phyloP scores from a whole-genome alignment of 23 tunicate species.

The Pegea sp. region DNA sequence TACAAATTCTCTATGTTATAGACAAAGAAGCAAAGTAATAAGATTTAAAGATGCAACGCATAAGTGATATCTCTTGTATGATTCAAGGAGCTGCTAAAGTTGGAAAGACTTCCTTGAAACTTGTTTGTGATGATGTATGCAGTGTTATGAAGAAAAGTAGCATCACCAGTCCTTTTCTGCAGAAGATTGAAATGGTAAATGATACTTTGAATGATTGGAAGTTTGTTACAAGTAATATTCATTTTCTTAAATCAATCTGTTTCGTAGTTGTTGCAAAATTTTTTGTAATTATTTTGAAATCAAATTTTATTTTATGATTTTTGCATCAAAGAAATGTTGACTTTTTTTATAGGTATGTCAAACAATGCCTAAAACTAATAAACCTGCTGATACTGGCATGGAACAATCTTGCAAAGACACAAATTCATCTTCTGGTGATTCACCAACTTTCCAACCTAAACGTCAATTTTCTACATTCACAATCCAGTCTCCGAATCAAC shows the following conservation, averaged over 20 bases:
- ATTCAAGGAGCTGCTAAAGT: constrained; percentile 36
- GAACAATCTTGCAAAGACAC: not conserved
- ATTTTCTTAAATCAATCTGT: not conserved
- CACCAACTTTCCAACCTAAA: not conserved
- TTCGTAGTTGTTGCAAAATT: too few relatives aligned
- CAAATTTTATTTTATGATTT: too few relatives aligned
- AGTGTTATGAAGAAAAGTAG: constrained; percentile 21
- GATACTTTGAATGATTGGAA: not conserved
- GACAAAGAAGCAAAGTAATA: too few relatives aligned
- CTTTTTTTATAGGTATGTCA: too few relatives aligned
- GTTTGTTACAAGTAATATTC: not conserved
- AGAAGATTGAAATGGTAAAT: constrained; percentile 12
- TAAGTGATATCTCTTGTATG: constrained; percentile 35
- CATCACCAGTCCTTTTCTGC: constrained; percentile 8
- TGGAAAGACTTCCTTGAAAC: constrained; percentile 12
- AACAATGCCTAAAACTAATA: too few relatives aligned
- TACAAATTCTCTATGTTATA: too few relatives aligned
- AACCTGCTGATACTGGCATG: not conserved
- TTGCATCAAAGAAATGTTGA: too few relatives aligned
- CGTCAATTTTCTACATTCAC: not conserved
- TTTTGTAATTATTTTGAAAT: too few relatives aligned
- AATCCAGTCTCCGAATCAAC: not conserved
- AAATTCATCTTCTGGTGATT: not conserved
- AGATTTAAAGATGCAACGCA: constrained; percentile 36
- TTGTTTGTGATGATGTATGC: constrained; percentile 8